These are phyloP conservation scores for Zeus faber DNA, from an alignment of 2,113 vertebrate species.

Conservation along the genomic window DNA sequence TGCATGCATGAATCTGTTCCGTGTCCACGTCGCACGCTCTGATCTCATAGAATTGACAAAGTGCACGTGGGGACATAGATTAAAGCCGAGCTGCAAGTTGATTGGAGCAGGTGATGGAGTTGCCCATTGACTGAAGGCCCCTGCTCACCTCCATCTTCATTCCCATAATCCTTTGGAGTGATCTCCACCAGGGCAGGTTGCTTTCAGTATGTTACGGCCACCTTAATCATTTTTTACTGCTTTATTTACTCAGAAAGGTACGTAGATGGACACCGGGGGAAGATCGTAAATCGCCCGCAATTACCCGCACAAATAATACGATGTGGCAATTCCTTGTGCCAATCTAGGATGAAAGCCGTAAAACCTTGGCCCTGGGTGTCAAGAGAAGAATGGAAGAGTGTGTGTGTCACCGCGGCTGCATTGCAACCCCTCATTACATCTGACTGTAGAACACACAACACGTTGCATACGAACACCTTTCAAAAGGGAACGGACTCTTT, in stretches of 20 bases:
- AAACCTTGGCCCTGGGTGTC: slow-evolving; percentile 31
- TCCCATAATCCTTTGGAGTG: slow-evolving; percentile 65
- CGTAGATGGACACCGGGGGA: slow-evolving; percentile 52
- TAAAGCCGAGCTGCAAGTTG: slow-evolving; percentile 59
- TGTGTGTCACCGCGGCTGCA: too few relatives aligned
- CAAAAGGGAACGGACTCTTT: too few relatives aligned
- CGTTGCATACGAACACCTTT: too few relatives aligned
- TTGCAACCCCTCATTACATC: too few relatives aligned
- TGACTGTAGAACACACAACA: too few relatives aligned
- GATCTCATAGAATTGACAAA: slow-evolving; percentile 70
- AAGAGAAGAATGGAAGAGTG: slow-evolving; percentile 7
- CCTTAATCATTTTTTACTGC: slow-evolving; percentile 65
- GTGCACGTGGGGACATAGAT: slow-evolving; percentile 52
- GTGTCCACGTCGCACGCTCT: slow-evolving; percentile 27
- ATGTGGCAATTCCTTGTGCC: slow-evolving; percentile 51
- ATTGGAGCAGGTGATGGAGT: slow-evolving; percentile 61
- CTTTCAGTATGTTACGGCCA: slow-evolving; percentile 58
- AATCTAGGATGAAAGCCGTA: slow-evolving; percentile 38
- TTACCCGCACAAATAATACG: slow-evolving; percentile 52
- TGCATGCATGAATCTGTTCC: slow-evolving; percentile 6
- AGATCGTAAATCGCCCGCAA: slow-evolving; percentile 63
- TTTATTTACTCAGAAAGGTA: slow-evolving; percentile 68
- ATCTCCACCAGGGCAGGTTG: slow-evolving; percentile 53
- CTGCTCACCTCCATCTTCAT: slow-evolving; percentile 58
- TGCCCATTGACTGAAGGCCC: slow-evolving; percentile 26